These are phyloP conservation scores for Scolanthus callimorphus DNA, from an alignment of 92 coral and sea anemone genomes.

Conservation along the genomic window DNA sequence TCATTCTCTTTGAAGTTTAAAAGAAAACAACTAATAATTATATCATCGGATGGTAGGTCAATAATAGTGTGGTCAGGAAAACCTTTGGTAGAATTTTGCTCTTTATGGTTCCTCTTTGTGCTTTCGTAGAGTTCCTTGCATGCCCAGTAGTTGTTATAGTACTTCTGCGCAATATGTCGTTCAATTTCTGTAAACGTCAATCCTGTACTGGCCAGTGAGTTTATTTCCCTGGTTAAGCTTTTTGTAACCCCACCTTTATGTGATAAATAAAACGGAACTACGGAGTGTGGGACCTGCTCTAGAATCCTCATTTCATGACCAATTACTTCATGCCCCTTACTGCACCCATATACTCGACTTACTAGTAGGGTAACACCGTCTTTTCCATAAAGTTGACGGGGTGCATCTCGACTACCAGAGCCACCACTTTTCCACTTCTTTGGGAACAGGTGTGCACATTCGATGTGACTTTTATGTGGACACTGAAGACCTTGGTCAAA, in stretches of 20 bases:
- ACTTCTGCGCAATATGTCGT: slow-evolving; percentile 19
- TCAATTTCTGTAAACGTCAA: slow-evolving; percentile 12
- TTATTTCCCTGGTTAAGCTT: background rate
- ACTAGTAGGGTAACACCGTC: slow-evolving; percentile 5
- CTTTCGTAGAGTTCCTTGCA: slow-evolving; percentile 3
- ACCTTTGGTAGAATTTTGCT: background rate
- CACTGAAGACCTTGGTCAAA: slow-evolving; percentile 3
- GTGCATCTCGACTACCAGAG: background rate
- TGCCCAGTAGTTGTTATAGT: slow-evolving; percentile 1
- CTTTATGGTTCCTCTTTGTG: background rate
- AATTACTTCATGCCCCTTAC: slow-evolving; percentile 22
- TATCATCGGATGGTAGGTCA: slow-evolving; percentile 27
- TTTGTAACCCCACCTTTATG: slow-evolving; percentile 22
- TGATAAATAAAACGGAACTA: slow-evolving; percentile 12
- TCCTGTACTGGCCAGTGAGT: slow-evolving; percentile 22
- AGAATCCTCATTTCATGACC: slow-evolving; percentile 13
- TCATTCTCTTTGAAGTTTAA: slow-evolving; percentile 8
- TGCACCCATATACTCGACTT: slow-evolving; percentile 19
- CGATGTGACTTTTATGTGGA: slow-evolving; percentile 8
- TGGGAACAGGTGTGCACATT: slow-evolving; percentile 5
- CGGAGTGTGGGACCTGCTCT: background rate
- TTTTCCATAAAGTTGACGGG: slow-evolving; percentile 14
- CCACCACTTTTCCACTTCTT: slow-evolving; percentile 7
- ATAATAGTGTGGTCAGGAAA: slow-evolving; percentile 7
- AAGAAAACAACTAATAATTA: slow-evolving; percentile 16